These are phyloP conservation scores for Falco peregrinus DNA, from an alignment of 2,797 vertebrate genomes.

Conservation along the genomic window DNA sequence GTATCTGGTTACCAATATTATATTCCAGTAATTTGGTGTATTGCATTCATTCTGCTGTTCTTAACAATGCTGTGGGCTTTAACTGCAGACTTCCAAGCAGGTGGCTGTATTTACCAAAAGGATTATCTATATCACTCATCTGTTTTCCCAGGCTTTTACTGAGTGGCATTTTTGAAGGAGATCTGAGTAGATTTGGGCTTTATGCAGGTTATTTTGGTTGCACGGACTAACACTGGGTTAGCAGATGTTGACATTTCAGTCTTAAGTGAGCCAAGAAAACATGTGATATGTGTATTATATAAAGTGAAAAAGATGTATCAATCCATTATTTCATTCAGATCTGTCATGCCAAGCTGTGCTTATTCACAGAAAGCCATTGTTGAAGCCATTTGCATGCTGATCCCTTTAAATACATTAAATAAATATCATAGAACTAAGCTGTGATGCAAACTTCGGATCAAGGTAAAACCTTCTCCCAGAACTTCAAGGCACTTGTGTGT, in stretches of 20 bases:
- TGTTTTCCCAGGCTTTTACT: constrained; percentile 59
- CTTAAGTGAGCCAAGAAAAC: background rate
- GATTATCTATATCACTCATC: constrained; percentile 35
- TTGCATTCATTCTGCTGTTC: background rate
- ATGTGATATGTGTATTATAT: background rate
- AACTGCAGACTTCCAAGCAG: constrained; percentile 35
- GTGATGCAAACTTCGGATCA: background rate
- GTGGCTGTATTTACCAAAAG: constrained; percentile 48
- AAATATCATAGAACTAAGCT: background rate
- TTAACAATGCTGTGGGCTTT: background rate
- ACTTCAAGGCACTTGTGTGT: background rate
- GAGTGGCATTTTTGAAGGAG: constrained; percentile 19
- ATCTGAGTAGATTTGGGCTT: background rate
- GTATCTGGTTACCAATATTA: constrained; percentile 55
- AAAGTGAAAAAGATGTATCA: background rate
- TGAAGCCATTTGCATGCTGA: background rate
- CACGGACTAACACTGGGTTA: background rate
- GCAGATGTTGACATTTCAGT: background rate
- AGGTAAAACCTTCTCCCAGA: background rate
- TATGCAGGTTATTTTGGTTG: constrained; percentile 8
- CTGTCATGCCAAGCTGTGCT: background rate
- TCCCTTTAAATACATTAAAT: background rate
- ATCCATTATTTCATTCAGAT: background rate
- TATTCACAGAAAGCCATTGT: background rate
- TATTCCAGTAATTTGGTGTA: constrained; percentile 22